phyloP scores from a whole-genome alignment of 2,888 invertebrate genomes.

The Ichneumon xanthorius region DNA sequence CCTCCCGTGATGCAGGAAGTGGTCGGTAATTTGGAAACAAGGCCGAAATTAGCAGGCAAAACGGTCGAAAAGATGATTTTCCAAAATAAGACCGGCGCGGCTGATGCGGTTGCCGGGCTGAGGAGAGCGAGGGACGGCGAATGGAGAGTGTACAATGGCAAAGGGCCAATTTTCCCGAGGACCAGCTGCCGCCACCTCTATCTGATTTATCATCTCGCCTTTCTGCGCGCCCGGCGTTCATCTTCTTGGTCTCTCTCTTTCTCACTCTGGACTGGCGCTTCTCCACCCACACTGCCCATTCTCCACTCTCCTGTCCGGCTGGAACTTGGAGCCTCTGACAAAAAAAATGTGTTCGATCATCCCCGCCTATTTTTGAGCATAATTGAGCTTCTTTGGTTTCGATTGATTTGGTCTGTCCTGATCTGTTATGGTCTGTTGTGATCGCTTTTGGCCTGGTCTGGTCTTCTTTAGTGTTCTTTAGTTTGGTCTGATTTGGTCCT shows the following conservation, averaged over 20 bases:
- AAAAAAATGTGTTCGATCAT: constrained; percentile 4
- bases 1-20: constrained; percentile 76
- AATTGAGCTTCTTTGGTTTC: not conserved
- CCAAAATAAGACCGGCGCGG: constrained; percentile 80
- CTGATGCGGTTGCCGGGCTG: constrained; percentile 68
- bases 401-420: not conserved
- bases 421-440: too few species aligned
- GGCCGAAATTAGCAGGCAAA: constrained; percentile 82
- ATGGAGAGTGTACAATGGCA: constrained; percentile 37
- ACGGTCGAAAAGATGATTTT: constrained; percentile 82
- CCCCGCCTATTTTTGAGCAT: constrained; percentile 42
- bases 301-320: constrained; percentile 37
- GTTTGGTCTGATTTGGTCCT: too few species aligned
- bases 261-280: constrained; percentile 52
- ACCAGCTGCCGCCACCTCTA: constrained; percentile 82
- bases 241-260: constrained; percentile 55
- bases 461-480: too few species aligned
- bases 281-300: constrained; percentile 46
- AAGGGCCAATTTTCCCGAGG: constrained; percentile 80
- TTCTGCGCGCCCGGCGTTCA: constrained; percentile 56
- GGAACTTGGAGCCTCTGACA: not conserved
- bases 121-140: not conserved
- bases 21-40: constrained; percentile 79
- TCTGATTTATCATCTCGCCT: constrained; percentile 82
- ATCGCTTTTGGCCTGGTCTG: too few species aligned